A percentile compares a stretch with the other conserved stretches of the same genome.
These are phyloP conservation scores for Manduca sexta DNA, from an alignment of 1,140 invertebrate genomes.

Conservation along the genomic window DNA sequence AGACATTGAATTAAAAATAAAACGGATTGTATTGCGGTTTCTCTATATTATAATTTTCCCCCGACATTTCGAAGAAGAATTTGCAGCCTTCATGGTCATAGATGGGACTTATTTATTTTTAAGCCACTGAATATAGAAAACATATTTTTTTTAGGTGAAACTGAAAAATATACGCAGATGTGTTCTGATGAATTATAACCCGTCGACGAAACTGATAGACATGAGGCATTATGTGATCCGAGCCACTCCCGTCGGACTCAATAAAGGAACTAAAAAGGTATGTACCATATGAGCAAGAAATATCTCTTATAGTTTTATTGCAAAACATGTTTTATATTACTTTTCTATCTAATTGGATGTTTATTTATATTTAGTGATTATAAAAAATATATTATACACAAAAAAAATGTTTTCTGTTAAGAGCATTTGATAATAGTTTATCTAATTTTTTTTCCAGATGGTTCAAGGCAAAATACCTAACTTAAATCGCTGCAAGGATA, in stretches of 20 bases:
- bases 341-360: too few relatives aligned
- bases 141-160: slow-evolving; percentile 79
- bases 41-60: too few relatives aligned
- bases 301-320: slow-evolving; percentile 7
- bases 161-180: slow-evolving; percentile 92
- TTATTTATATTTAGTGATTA: too few relatives aligned
- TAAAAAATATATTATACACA: too few relatives aligned
- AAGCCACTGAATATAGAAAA: not conserved
- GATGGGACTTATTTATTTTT: too few relatives aligned
- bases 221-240: slow-evolving; percentile 94
- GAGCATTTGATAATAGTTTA: too few relatives aligned
- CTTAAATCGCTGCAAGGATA: slow-evolving; percentile 88
- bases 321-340: not conserved
- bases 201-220: slow-evolving; percentile 89
- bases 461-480: slow-evolving; percentile 94
- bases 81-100: too few relatives aligned
- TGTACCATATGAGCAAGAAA: not conserved
- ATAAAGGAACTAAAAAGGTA: slow-evolving; percentile 93
- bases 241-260: slow-evolving; percentile 89
- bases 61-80: too few relatives aligned
- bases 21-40: too few relatives aligned
- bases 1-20: too few relatives aligned
- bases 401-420: too few relatives aligned
- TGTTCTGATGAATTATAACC: slow-evolving; percentile 93
- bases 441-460: slow-evolving; percentile 70